Evolutionary conservation across 2,888 invertebrate genomes (phyloP).

Genomic region (Baronia brevicornis): DNA sequence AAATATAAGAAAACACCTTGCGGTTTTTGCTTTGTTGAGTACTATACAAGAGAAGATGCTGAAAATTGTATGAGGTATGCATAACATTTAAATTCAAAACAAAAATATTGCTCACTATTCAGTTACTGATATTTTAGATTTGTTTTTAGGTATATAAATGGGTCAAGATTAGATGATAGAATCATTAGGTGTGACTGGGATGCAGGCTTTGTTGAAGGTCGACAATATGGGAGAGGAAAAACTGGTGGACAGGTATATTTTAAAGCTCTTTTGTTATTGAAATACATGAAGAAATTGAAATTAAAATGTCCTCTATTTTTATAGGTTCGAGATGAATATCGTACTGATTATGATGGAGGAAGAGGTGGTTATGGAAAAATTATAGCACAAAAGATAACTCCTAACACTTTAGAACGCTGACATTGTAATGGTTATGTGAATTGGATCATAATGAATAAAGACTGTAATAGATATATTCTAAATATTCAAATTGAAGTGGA

Average conservation of each 20-base stretch:
- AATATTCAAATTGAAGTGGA: constrained; percentile 31
- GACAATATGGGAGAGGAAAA: constrained; percentile 98
- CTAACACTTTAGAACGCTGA: constrained; percentile 74
- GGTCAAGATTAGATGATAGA: constrained; percentile 96
- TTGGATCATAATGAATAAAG: constrained; percentile 30
- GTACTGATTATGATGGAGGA: constrained; percentile 97
- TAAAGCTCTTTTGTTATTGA: neutral
- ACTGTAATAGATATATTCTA: constrained; percentile 29
- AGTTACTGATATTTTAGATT: neutral
- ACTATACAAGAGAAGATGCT: constrained; percentile 83
- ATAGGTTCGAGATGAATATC: constrained; percentile 97
- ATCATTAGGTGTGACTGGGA: constrained; percentile 99
- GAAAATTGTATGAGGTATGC: constrained; percentile 85
- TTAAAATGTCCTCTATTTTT: constrained; percentile 21
- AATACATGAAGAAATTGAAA: neutral
- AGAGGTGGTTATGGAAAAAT: constrained; percentile 98
- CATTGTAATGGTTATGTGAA: constrained; percentile 13
- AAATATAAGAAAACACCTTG: constrained; percentile 99
- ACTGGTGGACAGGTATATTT: constrained; percentile 93
- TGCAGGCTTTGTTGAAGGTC: constrained; percentile 97
- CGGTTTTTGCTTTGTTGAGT: constrained; percentile 99
- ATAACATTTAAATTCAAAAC: neutral
- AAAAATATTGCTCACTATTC: constrained; percentile 8
- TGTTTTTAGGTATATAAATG: constrained; percentile 89
- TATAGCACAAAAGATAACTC: constrained; percentile 86